phyloP scores from a whole-genome alignment of 2,797 vertebrate genomes.

The Anableps anableps region DNA sequence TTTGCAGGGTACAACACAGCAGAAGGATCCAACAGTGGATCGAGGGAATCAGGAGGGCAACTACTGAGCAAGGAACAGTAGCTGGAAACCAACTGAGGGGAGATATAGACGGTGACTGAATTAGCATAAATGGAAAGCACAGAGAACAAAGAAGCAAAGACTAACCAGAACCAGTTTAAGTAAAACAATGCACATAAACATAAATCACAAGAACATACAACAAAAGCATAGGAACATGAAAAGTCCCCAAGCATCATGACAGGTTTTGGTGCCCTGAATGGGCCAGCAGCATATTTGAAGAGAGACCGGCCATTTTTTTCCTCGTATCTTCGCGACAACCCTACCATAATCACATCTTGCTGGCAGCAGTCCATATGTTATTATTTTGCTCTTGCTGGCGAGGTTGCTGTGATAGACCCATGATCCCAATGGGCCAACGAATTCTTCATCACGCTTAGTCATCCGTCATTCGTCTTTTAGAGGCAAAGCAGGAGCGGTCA shows the following conservation, averaged over 20 bases:
- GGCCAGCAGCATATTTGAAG: no score
- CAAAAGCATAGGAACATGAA: no score
- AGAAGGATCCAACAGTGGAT: no score
- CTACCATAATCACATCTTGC: neutral
- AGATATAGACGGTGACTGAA: neutral
- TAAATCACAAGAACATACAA: no score
- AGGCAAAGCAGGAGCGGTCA: neutral
- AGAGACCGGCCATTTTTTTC: neutral
- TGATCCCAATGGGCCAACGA: no score
- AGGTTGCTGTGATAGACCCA: no score
- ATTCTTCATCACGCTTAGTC: no score
- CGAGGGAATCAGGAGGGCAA: no score
- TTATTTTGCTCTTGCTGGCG: neutral
- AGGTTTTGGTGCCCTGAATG: neutral
- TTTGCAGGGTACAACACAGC: no score
- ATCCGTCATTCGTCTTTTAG: no score
- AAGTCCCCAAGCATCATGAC: neutral
- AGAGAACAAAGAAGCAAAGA: neutral
- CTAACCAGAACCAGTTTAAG: neutral
- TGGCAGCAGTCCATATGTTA: neutral
- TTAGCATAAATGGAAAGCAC: neutral
- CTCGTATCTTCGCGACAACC: neutral
- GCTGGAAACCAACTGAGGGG: neutral
- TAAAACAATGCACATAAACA: no score
- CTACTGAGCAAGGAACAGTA: neutral